Evolutionary conservation across 2,113 vertebrate species (phyloP).

Genomic region (Myiozetetes cayanensis): DNA sequence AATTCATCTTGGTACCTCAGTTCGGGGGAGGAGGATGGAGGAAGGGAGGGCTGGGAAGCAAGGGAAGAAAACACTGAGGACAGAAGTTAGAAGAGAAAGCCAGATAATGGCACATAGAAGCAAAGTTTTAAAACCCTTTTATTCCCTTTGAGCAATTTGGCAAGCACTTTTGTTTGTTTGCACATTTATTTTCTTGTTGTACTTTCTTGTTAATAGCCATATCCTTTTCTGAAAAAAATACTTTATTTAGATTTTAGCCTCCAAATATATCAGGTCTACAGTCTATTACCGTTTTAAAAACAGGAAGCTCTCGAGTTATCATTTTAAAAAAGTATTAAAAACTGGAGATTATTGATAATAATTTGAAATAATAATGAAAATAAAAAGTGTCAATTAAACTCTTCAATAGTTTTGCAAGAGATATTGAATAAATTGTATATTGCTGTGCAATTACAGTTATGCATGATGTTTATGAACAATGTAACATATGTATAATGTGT

Average conservation of each 20-base stretch:
- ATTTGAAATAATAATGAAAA: too few species aligned
- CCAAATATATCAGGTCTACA: neutral
- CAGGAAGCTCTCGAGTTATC: neutral
- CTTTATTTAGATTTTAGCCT: neutral
- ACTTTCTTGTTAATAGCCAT: neutral
- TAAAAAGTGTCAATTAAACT: neutral
- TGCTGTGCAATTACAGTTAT: neutral
- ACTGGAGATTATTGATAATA: neutral
- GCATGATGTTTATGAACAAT: neutral
- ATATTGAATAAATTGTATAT: neutral
- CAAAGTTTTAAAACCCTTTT: neutral
- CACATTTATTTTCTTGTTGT: accelerated
- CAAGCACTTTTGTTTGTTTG: neutral
- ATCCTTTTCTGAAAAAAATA: neutral
- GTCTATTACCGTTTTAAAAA: neutral
- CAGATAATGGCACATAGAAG: neutral
- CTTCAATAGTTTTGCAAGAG: neutral
- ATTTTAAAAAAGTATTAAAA: neutral
- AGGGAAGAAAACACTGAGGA: neutral
- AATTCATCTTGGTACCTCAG: neutral
- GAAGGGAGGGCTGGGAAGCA: neutral
- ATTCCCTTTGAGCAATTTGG: neutral
- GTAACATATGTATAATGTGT: neutral
- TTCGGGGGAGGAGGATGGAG: neutral
- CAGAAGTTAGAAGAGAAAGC: neutral